Evolutionary conservation across 2,797 vertebrate genomes (phyloP).

Genomic region (Heteromormyrus szaboi): DNA sequence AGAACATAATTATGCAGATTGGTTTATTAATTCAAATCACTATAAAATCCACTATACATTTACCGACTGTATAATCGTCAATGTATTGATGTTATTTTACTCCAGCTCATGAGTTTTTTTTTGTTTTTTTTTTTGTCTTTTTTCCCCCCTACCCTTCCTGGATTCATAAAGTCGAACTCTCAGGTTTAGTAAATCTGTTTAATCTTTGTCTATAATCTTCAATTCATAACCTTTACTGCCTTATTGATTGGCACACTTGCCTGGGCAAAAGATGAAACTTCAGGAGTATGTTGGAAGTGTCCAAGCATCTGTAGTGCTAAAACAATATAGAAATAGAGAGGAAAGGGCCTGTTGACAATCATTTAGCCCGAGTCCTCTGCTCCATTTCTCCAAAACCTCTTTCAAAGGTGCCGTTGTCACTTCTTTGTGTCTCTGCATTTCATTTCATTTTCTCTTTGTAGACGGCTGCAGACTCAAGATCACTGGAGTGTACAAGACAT

Average conservation of each 20-base stretch:
- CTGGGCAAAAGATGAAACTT: neutral
- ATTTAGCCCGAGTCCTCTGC: neutral
- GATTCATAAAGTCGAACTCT: neutral
- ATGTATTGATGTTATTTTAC: neutral
- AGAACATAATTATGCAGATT: neutral
- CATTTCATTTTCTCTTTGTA: neutral
- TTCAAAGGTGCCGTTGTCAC: neutral
- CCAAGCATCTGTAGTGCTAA: neutral
- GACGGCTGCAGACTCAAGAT: neutral
- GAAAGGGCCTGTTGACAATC: neutral
- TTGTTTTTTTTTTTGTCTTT: neutral
- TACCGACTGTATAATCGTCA: neutral
- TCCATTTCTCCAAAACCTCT: neutral
- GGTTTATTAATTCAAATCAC: neutral
- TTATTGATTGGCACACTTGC: neutral
- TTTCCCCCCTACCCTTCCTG: neutral
- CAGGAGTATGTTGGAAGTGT: neutral
- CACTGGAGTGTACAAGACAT: slow-evolving; percentile 10
- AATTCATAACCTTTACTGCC: neutral
- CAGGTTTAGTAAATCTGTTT: neutral
- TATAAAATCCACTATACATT: neutral
- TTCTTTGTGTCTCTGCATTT: neutral
- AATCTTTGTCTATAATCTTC: neutral
- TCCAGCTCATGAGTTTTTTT: neutral
- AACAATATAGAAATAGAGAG: neutral